Conservation (phyloP, 2,888 invertebrate species). For the Eucera pruinosa region DNA sequence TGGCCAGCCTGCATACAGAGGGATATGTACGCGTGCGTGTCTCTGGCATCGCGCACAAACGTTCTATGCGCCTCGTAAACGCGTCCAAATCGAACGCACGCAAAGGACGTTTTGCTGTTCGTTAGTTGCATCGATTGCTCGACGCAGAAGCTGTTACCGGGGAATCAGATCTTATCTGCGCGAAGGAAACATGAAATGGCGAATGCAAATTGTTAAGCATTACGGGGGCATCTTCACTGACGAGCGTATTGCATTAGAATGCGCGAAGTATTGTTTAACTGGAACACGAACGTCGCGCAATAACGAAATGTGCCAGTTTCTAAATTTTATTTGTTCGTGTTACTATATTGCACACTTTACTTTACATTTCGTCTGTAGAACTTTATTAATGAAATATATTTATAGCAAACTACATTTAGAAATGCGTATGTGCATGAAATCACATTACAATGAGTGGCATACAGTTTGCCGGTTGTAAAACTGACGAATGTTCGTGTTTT, state of each 20-base stretch:
- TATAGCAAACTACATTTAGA: too few species aligned
- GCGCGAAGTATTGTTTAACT: not conserved
- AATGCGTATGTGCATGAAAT: too few species aligned
- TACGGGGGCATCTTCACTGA: not conserved
- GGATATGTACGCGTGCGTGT: not conserved
- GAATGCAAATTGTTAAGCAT: not conserved
- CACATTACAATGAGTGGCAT: too few species aligned
- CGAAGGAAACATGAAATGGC: not conserved
- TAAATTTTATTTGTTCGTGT: too few species aligned
- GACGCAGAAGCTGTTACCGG: not conserved
- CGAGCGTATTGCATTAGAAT: not conserved
- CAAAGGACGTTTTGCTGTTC: conserved; percentile 22
- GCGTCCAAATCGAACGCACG: conserved; percentile 19
- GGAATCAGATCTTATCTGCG: not conserved
- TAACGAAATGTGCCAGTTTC: too few species aligned
- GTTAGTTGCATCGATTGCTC: conserved; percentile 11
- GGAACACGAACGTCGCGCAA: too few species aligned
- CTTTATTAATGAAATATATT: too few species aligned
- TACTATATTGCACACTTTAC: too few species aligned
- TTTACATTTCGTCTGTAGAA: too few species aligned
- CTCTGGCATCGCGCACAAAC: conserved; percentile 22
- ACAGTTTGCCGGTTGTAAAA: too few species aligned
- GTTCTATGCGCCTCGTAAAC: conserved; percentile 3
- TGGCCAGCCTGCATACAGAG: conserved; percentile 13
- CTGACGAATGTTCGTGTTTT: too few species aligned